Base-by-base conservation (phyloP, 2,888 invertebrate genomes). In the Hirtodrosophila histrioides region DNA sequence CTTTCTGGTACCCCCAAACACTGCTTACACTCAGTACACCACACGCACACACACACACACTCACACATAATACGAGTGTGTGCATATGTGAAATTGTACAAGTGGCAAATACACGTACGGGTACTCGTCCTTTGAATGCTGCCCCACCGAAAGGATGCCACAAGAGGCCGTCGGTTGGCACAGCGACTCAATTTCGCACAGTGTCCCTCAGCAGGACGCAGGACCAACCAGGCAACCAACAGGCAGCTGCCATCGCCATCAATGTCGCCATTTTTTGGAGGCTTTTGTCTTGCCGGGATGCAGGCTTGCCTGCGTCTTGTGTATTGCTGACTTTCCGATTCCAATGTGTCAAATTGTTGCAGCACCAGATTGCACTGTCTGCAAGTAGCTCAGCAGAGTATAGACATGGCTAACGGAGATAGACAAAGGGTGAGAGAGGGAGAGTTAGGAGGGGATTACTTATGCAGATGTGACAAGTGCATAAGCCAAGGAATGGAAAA, bases 391-490 rank as follows among this genome's bases (percentile, higher is more conserved):
- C 64, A 60, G 45, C 56, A 31, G 41, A 41, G 10, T 37, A 44
- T 37, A 67, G 24, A 41, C 17, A 17, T 17, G 17, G 17, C 17
- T 17, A n/a, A n/a, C n/a, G 17, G 17, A 17, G 17, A 17, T 17
- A 17, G 3, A 10, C 2, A 1, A 27, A 27, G 11, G n/a, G 33
- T 7, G 41, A 58, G 37, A 29, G 11, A 24, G 31, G 31, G 24
- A 40, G 11, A 11, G 27, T 2, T 9, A 1, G 9, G 27, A 10
- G 8, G 29, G 24, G 17, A 39, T 51, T 43, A 44, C 58, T 65
- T 84, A 73, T 81, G 86, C 86, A 80, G 80, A 86, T 80, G 80
- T 86, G 80, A 80, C 80, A 86, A 83, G 78, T 86, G 80, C 83
- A 85, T 75, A 78, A 75, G 78, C 74, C 69, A 60, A 49, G 55